Conservation (phyloP, 2,113 vertebrate species). For the Scortum barcoo region DNA sequence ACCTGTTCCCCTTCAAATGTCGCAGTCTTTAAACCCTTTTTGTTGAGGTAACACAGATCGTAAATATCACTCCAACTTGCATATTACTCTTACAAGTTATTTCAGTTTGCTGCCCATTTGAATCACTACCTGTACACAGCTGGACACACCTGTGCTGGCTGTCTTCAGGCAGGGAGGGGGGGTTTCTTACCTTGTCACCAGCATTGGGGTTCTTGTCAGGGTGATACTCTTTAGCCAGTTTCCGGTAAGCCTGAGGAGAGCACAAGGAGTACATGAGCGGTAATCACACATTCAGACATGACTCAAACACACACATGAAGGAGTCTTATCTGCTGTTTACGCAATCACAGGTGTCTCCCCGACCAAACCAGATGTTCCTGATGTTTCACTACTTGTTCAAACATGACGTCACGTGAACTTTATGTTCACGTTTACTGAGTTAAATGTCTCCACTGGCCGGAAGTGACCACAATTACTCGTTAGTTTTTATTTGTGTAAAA, state of each 20-base stretch:
- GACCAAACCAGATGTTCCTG: neutral
- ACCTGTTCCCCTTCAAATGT: too few relatives aligned
- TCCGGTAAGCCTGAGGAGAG: conserved; percentile 97
- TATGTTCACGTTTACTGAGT: neutral
- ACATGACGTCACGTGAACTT: neutral
- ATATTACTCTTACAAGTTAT: neutral
- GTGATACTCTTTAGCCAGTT: conserved; percentile 98
- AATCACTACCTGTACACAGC: neutral
- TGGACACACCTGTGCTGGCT: neutral
- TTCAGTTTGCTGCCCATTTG: neutral
- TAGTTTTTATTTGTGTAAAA: too few relatives aligned
- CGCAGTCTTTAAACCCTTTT: neutral
- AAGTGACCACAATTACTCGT: too few relatives aligned
- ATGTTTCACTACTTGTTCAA: neutral
- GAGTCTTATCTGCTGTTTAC: neutral
- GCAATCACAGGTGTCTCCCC: conserved; percentile 21
- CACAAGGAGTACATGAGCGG: conserved; percentile 14
- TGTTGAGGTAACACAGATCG: neutral
- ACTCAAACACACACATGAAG: neutral
- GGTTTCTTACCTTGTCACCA: conserved; percentile 97
- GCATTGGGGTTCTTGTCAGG: conserved; percentile 99
- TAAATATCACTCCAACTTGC: neutral
- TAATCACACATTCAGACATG: neutral
- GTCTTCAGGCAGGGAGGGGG: neutral
- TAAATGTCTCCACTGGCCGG: too few relatives aligned